Evolutionary conservation across 2,888 invertebrate genomes (phyloP).

Genomic region (Acanthopleura granulata): DNA sequence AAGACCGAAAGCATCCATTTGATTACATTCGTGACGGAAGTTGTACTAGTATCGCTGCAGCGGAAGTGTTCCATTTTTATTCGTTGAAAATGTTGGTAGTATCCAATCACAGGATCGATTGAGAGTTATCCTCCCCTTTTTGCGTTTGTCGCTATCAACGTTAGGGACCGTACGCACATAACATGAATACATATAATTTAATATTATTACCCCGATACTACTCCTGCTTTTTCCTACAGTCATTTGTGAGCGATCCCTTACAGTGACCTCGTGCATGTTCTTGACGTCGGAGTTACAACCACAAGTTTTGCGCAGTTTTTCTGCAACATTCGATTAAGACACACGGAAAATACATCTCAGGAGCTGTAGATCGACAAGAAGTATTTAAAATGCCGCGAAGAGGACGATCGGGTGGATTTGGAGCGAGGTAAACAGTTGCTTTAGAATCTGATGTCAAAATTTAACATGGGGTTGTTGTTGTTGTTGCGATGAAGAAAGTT

Average conservation of each 20-base stretch:
- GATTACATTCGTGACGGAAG: constrained; percentile 6
- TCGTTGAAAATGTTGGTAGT: no score
- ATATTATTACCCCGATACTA: no score
- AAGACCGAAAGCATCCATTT: neutral
- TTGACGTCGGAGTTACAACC: neutral
- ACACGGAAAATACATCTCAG: no score
- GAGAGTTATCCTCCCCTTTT: no score
- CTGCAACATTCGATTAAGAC: no score
- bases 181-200: no score
- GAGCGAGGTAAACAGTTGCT: neutral
- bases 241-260: neutral
- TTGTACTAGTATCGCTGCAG: neutral
- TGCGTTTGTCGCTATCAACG: no score
- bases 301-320: neutral
- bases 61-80: no score
- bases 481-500: neutral
- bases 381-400: constrained; percentile 26
- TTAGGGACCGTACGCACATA: no score
- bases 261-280: constrained; percentile 6
- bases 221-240: no score
- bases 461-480: constrained; percentile 8
- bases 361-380: neutral
- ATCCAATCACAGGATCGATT: no score
- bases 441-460: neutral
- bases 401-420: constrained; percentile 22